A percentile compares a stretch with the other conserved stretches of the same genome.
These are phyloP conservation scores for Sciurus vulgaris DNA, from an alignment of 2,797 vertebrate species.

Conservation along the genomic window DNA sequence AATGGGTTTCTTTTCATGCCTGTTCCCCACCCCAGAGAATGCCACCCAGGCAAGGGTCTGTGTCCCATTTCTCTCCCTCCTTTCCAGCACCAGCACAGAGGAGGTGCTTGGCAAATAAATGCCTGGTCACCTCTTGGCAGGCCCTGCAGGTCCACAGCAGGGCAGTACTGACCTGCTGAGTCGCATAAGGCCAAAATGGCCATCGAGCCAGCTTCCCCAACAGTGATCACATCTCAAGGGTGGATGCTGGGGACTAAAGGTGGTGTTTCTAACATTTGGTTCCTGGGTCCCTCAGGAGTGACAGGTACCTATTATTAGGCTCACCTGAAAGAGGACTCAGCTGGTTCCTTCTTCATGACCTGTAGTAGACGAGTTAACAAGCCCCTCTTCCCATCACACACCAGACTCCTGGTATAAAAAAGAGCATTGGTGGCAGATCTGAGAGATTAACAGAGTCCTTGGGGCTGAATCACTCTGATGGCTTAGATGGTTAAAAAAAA, in stretches of 20 bases:
- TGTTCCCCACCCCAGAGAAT: not conserved
- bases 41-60: not conserved
- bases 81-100: not conserved
- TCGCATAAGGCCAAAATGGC: not conserved
- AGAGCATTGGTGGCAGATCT: constrained; percentile 22
- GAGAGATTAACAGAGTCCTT: not conserved
- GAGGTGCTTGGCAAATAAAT: not conserved
- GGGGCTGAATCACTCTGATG: not conserved
- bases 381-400: constrained; percentile 98
- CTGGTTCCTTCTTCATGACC: constrained; percentile 99
- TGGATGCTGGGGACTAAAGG: not conserved
- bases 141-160: not conserved
- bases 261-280: not conserved
- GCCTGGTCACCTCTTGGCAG: not conserved
- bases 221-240: not conserved
- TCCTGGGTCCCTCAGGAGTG: not conserved
- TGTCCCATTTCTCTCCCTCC: not conserved
- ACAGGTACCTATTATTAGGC: constrained; percentile 40
- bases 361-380: constrained; percentile 96
- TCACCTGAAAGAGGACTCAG: constrained; percentile 98
- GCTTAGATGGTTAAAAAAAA: not conserved
- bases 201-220: not conserved
- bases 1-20: not conserved
- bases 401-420: constrained; percentile 91
- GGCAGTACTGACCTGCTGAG: not conserved